Evolutionary conservation across 2,113 vertebrate genomes (phyloP).

Genomic region (Heterotilapia buettikoferi): DNA sequence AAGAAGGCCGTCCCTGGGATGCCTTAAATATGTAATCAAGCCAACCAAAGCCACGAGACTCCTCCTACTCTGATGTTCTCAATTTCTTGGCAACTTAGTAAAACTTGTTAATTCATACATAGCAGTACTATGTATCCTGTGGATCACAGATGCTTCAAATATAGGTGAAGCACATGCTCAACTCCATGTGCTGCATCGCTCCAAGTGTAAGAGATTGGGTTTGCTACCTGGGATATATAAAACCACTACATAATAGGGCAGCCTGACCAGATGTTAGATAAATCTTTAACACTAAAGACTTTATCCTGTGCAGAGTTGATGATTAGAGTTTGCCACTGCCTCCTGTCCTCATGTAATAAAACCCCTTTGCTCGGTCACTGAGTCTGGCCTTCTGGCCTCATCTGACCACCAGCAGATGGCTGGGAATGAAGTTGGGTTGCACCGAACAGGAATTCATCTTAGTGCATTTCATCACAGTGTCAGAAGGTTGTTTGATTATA

Average conservation of each 20-base stretch:
- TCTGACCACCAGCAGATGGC: conserved; percentile 35
- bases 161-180: neutral
- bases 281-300: conserved; percentile 13
- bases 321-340: conserved; percentile 28
- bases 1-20: neutral
- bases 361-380: neutral
- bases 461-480: neutral
- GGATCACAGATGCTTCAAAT: neutral
- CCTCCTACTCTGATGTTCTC: neutral
- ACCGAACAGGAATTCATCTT: neutral
- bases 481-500: neutral
- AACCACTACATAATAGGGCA: neutral
- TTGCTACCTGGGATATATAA: neutral
- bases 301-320: conserved; percentile 14
- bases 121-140: neutral
- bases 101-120: neutral
- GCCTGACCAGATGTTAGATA: conserved; percentile 35
- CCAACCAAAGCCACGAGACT: conserved; percentile 6
- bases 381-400: neutral
- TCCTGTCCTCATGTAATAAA: conserved; percentile 23
- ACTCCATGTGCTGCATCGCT: neutral
- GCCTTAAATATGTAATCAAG: conserved; percentile 27
- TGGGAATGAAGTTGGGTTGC: neutral
- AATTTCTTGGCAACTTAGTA: neutral
- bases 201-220: neutral